These are phyloP conservation scores for Calyptommatus sinebrachiatus DNA, from an alignment of 2,113 vertebrate genomes.

Conservation along the genomic window DNA sequence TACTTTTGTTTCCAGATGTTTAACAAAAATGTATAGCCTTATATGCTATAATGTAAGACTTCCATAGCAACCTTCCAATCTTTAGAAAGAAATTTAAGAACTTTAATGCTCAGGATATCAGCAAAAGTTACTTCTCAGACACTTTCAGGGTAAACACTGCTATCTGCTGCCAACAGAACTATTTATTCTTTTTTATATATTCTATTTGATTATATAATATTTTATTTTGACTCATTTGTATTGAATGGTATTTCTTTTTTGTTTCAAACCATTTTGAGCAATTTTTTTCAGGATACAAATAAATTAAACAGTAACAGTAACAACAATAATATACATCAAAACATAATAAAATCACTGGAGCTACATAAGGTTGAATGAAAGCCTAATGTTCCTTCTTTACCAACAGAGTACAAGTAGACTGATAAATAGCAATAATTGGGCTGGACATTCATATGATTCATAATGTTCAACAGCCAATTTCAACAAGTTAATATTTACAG, in stretches of 20 bases:
- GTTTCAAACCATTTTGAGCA: too few species aligned
- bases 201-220: too few species aligned
- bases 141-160: neutral
- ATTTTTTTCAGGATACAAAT: neutral
- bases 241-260: too few species aligned
- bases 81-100: too few species aligned
- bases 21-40: neutral
- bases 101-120: neutral
- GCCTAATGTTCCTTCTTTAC: neutral
- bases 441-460: conserved; percentile 1
- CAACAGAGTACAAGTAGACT: neutral
- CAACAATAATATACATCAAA: too few species aligned
- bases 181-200: too few species aligned
- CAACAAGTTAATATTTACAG: neutral
- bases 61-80: neutral
- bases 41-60: conserved; percentile 20
- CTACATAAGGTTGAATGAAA: neutral
- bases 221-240: too few species aligned
- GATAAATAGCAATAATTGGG: neutral
- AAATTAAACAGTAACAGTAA: neutral
- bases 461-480: conserved; percentile 1
- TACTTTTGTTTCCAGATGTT: conserved; percentile 20
- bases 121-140: neutral
- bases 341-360: neutral
- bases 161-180: too few species aligned